A percentile compares a stretch with the other conserved stretches of the same genome.
phyloP scores from a whole-genome alignment of 1,140 invertebrate genomes.

The Mylabris phalerata region DNA sequence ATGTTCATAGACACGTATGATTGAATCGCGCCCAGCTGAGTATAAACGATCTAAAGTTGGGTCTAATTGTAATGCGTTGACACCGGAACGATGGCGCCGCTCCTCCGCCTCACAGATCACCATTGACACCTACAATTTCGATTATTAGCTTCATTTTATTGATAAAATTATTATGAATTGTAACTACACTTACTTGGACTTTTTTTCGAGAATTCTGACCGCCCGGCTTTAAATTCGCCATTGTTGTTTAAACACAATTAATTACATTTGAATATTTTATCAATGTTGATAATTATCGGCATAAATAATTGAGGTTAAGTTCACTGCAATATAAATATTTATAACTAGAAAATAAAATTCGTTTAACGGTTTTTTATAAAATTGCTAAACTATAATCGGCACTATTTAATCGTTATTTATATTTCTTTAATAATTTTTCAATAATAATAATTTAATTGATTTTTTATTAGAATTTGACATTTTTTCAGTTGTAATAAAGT shows the following conservation, averaged over 20 bases:
- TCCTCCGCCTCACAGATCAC: conserved; percentile 96
- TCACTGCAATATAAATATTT: too few species aligned
- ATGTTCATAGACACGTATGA: conserved; percentile 94
- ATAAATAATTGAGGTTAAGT: too few species aligned
- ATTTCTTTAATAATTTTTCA: too few species aligned
- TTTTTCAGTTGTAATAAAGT: too few species aligned
- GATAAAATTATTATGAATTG: not conserved
- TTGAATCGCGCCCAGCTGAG: conserved; percentile 96
- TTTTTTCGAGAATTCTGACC: conserved; percentile 55
- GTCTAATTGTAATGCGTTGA: conserved; percentile 94
- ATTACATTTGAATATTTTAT: too few species aligned
- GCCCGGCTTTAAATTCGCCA: conserved; percentile 32
- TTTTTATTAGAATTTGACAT: too few species aligned
- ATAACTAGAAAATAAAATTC: too few species aligned
- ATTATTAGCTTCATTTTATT: not conserved
- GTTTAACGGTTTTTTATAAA: too few species aligned
- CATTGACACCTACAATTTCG: conserved; percentile 80
- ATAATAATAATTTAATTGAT: too few species aligned
- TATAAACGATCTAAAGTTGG: conserved; percentile 80
- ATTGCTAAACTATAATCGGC: too few species aligned
- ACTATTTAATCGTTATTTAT: too few species aligned
- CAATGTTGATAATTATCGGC: too few species aligned
- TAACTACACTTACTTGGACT: conserved; percentile 56
- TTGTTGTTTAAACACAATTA: not conserved
- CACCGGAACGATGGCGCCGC: conserved; percentile 85